Evolutionary conservation across 2,888 invertebrate genomes (phyloP), one percentile per base, ranked within the genome.

Genomic region (Erebia aethiops): DNA sequence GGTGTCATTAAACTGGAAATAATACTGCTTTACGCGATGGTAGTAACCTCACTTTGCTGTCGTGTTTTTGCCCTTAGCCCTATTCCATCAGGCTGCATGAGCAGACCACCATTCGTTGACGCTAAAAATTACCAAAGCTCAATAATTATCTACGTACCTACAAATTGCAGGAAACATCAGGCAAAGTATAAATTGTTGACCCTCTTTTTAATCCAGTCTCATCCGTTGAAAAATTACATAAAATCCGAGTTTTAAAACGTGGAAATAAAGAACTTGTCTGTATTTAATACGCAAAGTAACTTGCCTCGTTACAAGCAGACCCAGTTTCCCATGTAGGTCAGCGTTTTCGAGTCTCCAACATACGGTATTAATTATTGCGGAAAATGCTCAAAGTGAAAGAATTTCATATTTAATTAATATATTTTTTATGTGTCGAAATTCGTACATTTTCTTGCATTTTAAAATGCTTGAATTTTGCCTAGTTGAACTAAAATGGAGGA

Each of bases 271-370:
- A 52, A 54, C 64, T 73, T 69, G 64, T 73, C 69, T 71, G 71
- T 69, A 67, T 73, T 73, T 71, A 64, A 74, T 74, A 72, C 68
- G 57, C 62, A 63, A 41, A 71, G 72, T 70, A 72, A 66, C 72
- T 72, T 66, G 65, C 70, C 68, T 72, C 72, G 74, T 69, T 74
- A 71, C 74, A 71, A 71, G 51, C 3, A 69, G 71, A 74, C 74
- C 74, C 67, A 74, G 69, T 74, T 35, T 74, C 54, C 16, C 73
- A 69, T 71, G 54, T 71, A 69, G 73, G 74, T 74, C 73, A 71
- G 69, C 64, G 64, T 73, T 71, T 72, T 71, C 74, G 64, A 74
- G 73, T 65, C 65, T 71, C 67, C 73, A 63, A 54, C 70, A 67
- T 60, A 68, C 66, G 69, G 68, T 72, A 74, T 72, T 74, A 74